Evolutionary conservation across 2,797 vertebrate species (phyloP), one percentile per base, ranked within the genome.

Genomic region (Microcaecilia unicolor): DNA sequence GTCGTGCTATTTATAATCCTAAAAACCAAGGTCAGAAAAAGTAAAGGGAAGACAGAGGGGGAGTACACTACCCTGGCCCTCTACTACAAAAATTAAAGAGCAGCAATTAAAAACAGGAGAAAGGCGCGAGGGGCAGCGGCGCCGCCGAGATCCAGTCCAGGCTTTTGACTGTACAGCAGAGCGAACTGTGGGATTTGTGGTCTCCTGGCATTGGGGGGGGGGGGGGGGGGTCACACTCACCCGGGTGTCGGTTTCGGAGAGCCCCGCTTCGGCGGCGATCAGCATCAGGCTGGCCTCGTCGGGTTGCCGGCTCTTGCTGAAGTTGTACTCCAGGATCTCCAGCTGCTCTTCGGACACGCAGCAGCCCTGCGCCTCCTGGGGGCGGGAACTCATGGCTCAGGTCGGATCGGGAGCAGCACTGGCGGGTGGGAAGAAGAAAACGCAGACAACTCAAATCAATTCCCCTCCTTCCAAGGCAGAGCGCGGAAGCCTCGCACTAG

Each of bases 231-330:
- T 10, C 3, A 68, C 87, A 68, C 87, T 83, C 65, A 98, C 95
- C 55, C 58, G 51, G 1, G 91, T 91, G 14, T 91, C 80, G 52
- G 85, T 73, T 70, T 91, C 91, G 0, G 87, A 68, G 3, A 97
- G 86, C 6, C 91, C 92, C 0, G 84, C 85, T 74, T 97, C 92
- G 0, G 91, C 90, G 0, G 92, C 86, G 4, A 97, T 86, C 67
- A 98, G 57, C 80, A 86, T 87, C 45, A 97, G 80, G 9, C 84
- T 86, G 24, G 83, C 67, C 7, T 61, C 60, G 23, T 94, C 90
- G 8, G 93, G 93, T 44, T 90, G 69, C 57, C 76, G 90, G 72
- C 71, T 80, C 56, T 76, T 89, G 48, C 36, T 80, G 62, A 97
- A 98, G 48, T 88, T 90, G 21, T 90, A 63, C 70, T 98, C 95